These are phyloP conservation scores for Balearica regulorum DNA, from an alignment of 2,797 vertebrate species.

Conservation along the genomic window DNA sequence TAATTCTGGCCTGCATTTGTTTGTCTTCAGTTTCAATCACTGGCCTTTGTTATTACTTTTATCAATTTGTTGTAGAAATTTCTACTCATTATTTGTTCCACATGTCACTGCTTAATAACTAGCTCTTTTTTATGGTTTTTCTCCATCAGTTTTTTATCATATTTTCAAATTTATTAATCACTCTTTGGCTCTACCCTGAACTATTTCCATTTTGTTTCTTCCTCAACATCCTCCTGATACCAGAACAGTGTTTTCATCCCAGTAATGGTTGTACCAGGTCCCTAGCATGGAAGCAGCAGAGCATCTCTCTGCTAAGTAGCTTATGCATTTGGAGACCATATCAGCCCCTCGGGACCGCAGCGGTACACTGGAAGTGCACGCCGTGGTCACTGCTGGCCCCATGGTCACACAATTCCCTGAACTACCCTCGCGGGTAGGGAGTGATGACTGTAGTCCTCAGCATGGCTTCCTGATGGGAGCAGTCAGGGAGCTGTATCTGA, in stretches of 20 bases:
- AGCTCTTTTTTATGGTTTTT: not conserved
- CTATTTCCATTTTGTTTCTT: not conserved
- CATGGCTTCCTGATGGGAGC: not conserved
- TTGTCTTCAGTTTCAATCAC: not conserved
- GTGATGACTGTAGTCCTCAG: not conserved
- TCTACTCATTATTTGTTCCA: not conserved
- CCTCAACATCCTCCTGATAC: not conserved
- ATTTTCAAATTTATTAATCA: not conserved
- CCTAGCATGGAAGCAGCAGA: not conserved
- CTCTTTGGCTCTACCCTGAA: not conserved
- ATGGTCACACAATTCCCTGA: too few relatives aligned
- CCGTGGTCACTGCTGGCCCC: not conserved
- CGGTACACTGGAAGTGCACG: fast-evolving
- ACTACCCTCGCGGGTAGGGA: too few relatives aligned
- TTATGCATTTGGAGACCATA: fast-evolving
- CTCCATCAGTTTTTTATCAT: not conserved
- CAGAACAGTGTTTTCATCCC: too few relatives aligned
- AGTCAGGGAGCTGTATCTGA: not conserved
- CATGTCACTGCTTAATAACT: not conserved
- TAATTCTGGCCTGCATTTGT: not conserved
- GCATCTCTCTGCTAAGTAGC: not conserved
- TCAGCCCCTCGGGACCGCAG: not conserved
- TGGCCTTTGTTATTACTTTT: not conserved
- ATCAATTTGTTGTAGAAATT: not conserved
- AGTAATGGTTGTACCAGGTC: not conserved